These are phyloP conservation scores for Phrixothrix hirtus DNA, from an alignment of 2,888 invertebrate genomes.

Conservation along the genomic window DNA sequence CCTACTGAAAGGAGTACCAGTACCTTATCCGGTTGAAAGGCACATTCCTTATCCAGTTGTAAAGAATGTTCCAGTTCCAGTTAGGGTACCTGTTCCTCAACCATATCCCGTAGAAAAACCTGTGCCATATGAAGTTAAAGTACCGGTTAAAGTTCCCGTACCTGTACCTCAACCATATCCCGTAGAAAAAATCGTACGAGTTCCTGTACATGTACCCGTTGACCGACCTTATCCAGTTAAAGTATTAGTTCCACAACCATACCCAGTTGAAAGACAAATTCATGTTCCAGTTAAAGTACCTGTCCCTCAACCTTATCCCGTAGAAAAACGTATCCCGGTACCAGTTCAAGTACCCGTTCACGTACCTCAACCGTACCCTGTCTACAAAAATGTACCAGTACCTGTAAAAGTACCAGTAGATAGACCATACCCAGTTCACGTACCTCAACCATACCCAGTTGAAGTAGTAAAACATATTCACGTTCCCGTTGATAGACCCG, in stretches of 20 bases:
- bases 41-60: slow-evolving; percentile 65
- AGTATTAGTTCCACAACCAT: slow-evolving; percentile 77
- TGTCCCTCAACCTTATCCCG: slow-evolving; percentile 73
- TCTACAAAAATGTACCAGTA: slow-evolving; percentile 68
- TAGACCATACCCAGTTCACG: slow-evolving; percentile 71
- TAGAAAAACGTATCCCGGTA: slow-evolving; percentile 73
- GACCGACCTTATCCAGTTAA: slow-evolving; percentile 80
- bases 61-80: slow-evolving; percentile 66
- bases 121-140: slow-evolving; percentile 72
- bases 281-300: slow-evolving; percentile 64
- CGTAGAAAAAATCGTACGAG: slow-evolving; percentile 76
- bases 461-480: slow-evolving; percentile 70
- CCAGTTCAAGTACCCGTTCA: slow-evolving; percentile 77
- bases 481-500: slow-evolving; percentile 70
- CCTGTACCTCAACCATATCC: slow-evolving; percentile 78
- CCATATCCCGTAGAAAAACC: slow-evolving; percentile 75
- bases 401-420: slow-evolving; percentile 73
- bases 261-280: slow-evolving; percentile 77
- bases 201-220: slow-evolving; percentile 70
- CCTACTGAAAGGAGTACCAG: slow-evolving; percentile 67
- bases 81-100: slow-evolving; percentile 66
- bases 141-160: slow-evolving; percentile 78
- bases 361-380: slow-evolving; percentile 75
- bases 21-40: slow-evolving; percentile 67
- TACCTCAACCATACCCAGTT: slow-evolving; percentile 68